Conservation (phyloP, 1,140 invertebrate species). For the Temnothorax longispinosus region DNA sequence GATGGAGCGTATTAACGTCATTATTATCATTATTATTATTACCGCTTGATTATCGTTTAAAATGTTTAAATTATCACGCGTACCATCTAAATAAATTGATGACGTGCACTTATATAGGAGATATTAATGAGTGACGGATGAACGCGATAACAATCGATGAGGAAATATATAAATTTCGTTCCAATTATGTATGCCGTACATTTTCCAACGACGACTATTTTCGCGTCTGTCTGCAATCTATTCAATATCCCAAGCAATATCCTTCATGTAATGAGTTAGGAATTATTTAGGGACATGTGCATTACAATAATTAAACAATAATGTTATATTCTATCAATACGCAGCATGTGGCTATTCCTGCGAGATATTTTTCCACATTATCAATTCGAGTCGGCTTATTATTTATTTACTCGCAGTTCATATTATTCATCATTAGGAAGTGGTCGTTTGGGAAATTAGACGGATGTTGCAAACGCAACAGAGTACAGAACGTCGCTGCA, state of each 20-base stretch:
- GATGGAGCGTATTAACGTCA: neutral
- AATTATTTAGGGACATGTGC: neutral
- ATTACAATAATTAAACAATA: neutral
- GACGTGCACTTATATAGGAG: constrained; percentile 68
- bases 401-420: neutral
- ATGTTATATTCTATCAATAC: neutral
- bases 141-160: constrained; percentile 58
- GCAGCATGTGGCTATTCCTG: neutral
- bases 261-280: neutral
- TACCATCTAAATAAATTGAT: constrained; percentile 33
- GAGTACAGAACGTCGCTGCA: neutral
- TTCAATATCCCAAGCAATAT: neutral
- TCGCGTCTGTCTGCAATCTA: neutral
- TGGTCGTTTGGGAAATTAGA: neutral
- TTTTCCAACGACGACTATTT: neutral
- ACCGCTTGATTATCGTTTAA: constrained; percentile 1
- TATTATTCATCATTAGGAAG: neutral
- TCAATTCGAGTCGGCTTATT: neutral
- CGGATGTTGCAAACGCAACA: neutral
- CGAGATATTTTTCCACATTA: neutral
- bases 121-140: constrained; percentile 57
- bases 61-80: neutral
- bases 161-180: neutral
- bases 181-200: neutral
- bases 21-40: neutral